These are phyloP conservation scores for Talpa occidentalis DNA, from an alignment of 2,113 vertebrate species.

Conservation along the genomic window DNA sequence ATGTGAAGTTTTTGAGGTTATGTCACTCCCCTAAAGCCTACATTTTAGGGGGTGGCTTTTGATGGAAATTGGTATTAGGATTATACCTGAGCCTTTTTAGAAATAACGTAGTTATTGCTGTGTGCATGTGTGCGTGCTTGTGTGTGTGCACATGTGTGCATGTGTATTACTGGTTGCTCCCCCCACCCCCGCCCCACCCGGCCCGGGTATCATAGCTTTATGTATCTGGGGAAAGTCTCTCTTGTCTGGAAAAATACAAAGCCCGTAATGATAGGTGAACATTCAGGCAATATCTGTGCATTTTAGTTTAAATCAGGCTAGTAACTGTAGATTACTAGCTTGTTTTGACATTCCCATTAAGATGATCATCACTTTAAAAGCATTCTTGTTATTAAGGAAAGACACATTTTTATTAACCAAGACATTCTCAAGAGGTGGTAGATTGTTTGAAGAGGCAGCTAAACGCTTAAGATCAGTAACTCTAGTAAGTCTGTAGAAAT, in stretches of 20 bases:
- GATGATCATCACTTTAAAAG: not conserved
- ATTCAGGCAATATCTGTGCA: not conserved
- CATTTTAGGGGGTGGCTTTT: slow-evolving; percentile 56
- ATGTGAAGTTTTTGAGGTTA: slow-evolving; percentile 28
- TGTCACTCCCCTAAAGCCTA: slow-evolving; percentile 37
- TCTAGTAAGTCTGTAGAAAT: not conserved
- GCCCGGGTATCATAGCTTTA: not conserved
- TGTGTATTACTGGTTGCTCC: not conserved
- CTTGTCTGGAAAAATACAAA: slow-evolving; percentile 41
- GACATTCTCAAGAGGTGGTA: not conserved
- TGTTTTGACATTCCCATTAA: not conserved
- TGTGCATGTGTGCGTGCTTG: not conserved
- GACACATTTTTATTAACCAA: not conserved
- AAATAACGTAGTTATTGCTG: slow-evolving; percentile 41
- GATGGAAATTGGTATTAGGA: slow-evolving; percentile 32
- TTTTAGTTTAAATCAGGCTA: slow-evolving; percentile 28
- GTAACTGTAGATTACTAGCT: not conserved
- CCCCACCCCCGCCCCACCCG: not conserved
- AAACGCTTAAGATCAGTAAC: not conserved
- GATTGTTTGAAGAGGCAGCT: slow-evolving; percentile 5
- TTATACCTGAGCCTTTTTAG: slow-evolving; percentile 32
- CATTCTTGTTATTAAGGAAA: not conserved
- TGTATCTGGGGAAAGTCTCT: not conserved
- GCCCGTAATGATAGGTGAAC: slow-evolving; percentile 13
- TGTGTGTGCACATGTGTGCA: no score